Evolutionary conservation across 2,113 vertebrate species (phyloP), one percentile per base, ranked within the genome.

Genomic region (Antigone vipio): DNA sequence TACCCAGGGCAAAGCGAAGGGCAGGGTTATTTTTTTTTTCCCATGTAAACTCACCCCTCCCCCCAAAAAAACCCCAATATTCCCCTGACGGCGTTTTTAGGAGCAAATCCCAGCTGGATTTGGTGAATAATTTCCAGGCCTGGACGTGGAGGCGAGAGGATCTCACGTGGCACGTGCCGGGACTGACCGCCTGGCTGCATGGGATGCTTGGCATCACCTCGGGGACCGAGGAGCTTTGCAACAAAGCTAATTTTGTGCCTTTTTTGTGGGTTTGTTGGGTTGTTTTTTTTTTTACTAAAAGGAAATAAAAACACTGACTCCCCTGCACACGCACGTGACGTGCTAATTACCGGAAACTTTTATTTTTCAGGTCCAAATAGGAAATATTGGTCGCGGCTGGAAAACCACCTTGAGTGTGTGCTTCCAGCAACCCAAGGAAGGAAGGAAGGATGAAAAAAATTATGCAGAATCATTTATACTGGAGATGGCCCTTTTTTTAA

Each of bases 271-370:
- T 38, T 38, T 24, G 50, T 27, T 52, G 52, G 52, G 27, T 53
- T 27, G 44, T 6, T 44, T 20, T 38, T 9, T 45, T 13, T 34
- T 40, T 49, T 35, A 2, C 44, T 32, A 3, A 23, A 35, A 77
- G 49, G 59, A 84, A 76, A 40, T 8, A 34, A 85, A 73, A 18
- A 5, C 44, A 11, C 5, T 27, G 68, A 45, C 9, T 2, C 55
- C 29, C 83, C 5, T 23, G 5, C 47, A 9, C 11, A 1, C 0
- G 4, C n/a, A 1, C 0, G 1, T 2, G 0, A 30, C 2, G 2
- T 1, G 2, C 7, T 34, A 4, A 50, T 69, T 50, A 17, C 4
- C 5, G 75, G n/a, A 52, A 35, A 19, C 6, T 24, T 32, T 19
- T 42, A 1, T 62, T 53, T 62, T 59, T 13, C 23, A 13, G 55